Evolutionary conservation across 1,140 invertebrate genomes (phyloP), one percentile per base, ranked within the genome.

Genomic region (Ptiloglossa arizonensis): DNA sequence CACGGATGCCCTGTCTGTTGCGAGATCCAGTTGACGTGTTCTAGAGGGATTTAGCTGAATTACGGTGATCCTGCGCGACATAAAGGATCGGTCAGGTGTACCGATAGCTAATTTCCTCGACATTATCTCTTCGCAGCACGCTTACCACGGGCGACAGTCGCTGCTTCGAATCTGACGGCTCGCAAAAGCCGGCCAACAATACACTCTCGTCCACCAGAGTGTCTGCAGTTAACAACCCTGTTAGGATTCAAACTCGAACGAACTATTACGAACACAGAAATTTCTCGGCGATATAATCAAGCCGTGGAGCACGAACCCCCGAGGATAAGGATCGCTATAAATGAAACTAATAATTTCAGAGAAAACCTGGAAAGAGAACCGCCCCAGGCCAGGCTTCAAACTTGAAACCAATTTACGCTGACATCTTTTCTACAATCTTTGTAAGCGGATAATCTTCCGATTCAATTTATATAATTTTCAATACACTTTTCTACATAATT

Each of bases 61-160:
- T 80, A 80, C 71, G 64, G 66, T 69, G 64, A 74, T 70, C 59
- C 50, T 32, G 29, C 22, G n/a, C 50, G 35, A 44, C 63, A 66
- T 71, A 81, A 74, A 75, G 75, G 79, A 79, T 81, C 72, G 71
- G 56, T 63, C 79, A 79, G 79, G 72, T 81, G 74, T 71, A 75
- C 67, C 75, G 73, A 81, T 81, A 81, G 44, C 79, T 81, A 71
- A 81, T 73, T 75, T 74, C 79, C 27, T 52, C 44, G 63, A 76
- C 81, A 86, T 85, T 82, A 85, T 85, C 80, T 80, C 62, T 22
- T 38, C 50, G 50, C 22, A 56, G 69, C 82, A 85, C 77, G 72
- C 75, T 82, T 62, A 59, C 52, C 63, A 76, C 57, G 38, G 41
- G 46, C 64, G 63, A 76, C 44, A 38, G 57, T 29, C 27, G 29